Percentiles rank a stretch among this genome's conserved stretches.
Evolutionary conservation across 1,140 invertebrate species (phyloP).

Genomic region (Ctenoplectra terminalis): DNA sequence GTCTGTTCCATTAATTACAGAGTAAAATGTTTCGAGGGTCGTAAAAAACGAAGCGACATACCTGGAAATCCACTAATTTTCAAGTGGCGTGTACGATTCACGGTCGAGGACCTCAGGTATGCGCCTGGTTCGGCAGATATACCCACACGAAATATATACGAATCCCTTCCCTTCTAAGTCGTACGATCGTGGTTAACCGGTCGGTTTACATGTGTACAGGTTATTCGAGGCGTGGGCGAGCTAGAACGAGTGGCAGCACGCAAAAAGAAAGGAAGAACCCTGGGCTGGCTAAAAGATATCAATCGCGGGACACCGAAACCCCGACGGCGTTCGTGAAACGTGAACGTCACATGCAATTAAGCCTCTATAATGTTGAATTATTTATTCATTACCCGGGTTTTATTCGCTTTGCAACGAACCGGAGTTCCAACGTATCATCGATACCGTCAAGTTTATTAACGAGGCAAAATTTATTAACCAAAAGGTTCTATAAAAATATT

Average conservation of each 20-base stretch:
- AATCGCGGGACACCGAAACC: constrained; percentile 45
- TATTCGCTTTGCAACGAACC: not conserved
- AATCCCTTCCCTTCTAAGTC: constrained; percentile 30
- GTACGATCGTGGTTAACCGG: constrained; percentile 66
- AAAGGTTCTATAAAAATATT: too few species aligned
- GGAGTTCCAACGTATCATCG: not conserved
- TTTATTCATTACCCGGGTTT: not conserved
- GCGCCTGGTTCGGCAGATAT: constrained; percentile 35
- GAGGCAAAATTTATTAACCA: not conserved
- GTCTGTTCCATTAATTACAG: not conserved
- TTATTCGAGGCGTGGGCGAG: constrained; percentile 67
- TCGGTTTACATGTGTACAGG: constrained; percentile 69
- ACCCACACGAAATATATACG: constrained; percentile 55
- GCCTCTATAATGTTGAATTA: constrained; percentile 3
- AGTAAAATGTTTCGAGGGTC: not conserved
- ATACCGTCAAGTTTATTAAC: not conserved
- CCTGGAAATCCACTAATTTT: constrained; percentile 12
- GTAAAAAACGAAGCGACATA: not conserved
- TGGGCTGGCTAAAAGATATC: constrained; percentile 46
- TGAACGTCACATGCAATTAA: constrained; percentile 43
- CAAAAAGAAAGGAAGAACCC: constrained; percentile 55
- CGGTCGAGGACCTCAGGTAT: constrained; percentile 36
- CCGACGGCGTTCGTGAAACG: constrained; percentile 26
- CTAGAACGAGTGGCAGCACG: constrained; percentile 63
- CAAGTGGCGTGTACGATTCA: constrained; percentile 4